Percentiles rank a stretch among this genome's conserved stretches.
These are phyloP conservation scores for Tipula helvola DNA, from an alignment of 2,888 invertebrate genomes.

Conservation along the genomic window DNA sequence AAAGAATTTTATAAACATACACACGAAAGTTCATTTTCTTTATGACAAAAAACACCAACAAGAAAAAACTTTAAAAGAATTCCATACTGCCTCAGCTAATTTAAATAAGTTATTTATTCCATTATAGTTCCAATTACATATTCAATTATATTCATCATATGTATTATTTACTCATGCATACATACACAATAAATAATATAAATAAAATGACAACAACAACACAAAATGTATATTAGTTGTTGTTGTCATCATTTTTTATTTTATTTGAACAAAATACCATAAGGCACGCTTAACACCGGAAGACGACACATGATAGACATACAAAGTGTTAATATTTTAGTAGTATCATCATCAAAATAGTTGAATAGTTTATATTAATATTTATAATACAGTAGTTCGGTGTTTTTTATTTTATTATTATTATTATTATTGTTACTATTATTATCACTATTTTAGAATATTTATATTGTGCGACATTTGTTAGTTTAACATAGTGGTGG, in stretches of 20 bases:
- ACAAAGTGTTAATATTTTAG: conserved; percentile 12
- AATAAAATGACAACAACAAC: not conserved
- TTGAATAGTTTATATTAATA: not conserved
- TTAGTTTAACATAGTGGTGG: not conserved
- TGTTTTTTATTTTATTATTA: not conserved
- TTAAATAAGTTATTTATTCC: not conserved
- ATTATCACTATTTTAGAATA: not conserved
- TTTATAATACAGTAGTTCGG: not conserved
- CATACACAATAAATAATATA: not conserved
- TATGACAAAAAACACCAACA: not conserved
- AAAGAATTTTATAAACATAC: not conserved
- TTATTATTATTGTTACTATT: not conserved
- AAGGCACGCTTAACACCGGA: conserved; percentile 21
- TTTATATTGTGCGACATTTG: not conserved
- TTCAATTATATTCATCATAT: not conserved
- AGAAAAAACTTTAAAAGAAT: not conserved
- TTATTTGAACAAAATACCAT: not conserved
- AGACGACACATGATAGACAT: conserved; percentile 19
- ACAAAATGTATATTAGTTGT: not conserved
- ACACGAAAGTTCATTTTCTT: not conserved
- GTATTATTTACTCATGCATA: not conserved
- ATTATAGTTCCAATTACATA: not conserved
- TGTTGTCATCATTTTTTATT: not conserved
- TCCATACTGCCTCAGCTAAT: not conserved
- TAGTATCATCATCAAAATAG: not conserved